Base-by-base conservation (phyloP, 2,113 vertebrate genomes). In the Sceloporus undulatus region DNA sequence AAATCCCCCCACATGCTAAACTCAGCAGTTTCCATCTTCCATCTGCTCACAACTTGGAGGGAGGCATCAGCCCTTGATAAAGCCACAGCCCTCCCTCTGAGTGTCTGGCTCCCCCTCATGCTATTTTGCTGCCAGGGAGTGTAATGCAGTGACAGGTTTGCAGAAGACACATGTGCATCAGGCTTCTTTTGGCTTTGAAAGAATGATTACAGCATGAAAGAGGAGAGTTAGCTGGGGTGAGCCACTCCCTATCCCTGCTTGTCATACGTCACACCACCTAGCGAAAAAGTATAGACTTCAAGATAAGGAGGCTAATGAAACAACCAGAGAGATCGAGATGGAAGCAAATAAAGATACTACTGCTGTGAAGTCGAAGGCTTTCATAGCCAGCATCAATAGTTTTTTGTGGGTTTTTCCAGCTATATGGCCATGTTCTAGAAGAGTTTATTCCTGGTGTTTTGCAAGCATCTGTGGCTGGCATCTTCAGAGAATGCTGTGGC, bases 1-100 rank as follows among this genome's bases (percentile, higher is more conserved):
- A 94, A 96, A 94, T 95, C 96, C 92, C 91, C 79, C 29, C 59
- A 90, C 1, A 11, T 88, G 95, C 94, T 96, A 93, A 95, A 93
- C 92, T 95, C 94, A 96, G 94, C 94, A 90, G 91, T 95, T 84
- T 86, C 71, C 66, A 74, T 9, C 42, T 79, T 68, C 29, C 73
- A 86, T 86, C 79, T 78, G 80, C 65, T 78, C 48, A 70, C 40
- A 29, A 59, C 71, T 84, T 78, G 73, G 73, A 83, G 65, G 9
- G 34, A 78, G 59, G 34, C 29, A 29, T 42, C 70, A 75, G 38
- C 56, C 13, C 25, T n/a, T 16, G n/a, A 34, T 74, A 21, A 52
- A 75, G 40, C 29, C 66, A 5, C 25, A 29, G 10, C 11, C 70
- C 65, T 70, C 13, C 52, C n/a, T 80, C 23, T 48, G 8, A 66